Evolutionary conservation across 2,888 invertebrate species (phyloP).

Genomic region (Andricus curvator): DNA sequence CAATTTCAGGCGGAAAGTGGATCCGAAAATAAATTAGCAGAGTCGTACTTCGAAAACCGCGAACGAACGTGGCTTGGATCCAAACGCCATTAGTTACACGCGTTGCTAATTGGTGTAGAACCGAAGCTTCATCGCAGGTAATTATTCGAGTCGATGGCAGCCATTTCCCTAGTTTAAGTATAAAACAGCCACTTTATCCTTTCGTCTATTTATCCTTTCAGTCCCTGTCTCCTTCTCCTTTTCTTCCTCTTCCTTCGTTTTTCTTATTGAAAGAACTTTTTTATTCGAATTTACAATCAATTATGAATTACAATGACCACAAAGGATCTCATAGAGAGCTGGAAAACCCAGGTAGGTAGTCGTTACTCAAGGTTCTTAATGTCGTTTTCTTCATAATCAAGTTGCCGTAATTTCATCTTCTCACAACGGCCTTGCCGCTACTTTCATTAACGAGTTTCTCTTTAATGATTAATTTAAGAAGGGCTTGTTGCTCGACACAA

Average conservation of each 20-base stretch:
- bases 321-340: slow-evolving; percentile 18
- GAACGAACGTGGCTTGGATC: slow-evolving; percentile 64
- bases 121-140: slow-evolving; percentile 4
- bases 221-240: not conserved
- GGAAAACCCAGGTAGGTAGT: slow-evolving; percentile 1
- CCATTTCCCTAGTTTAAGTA: not conserved
- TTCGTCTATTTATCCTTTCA: not conserved
- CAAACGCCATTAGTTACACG: slow-evolving; percentile 68
- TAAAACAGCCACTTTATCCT: not conserved
- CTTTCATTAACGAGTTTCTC: slow-evolving; percentile 18
- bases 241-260: slow-evolving; percentile 10
- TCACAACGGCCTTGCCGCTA: not conserved
- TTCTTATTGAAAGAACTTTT: slow-evolving; percentile 31
- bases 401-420: slow-evolving; percentile 24
- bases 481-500: not conserved
- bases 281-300: slow-evolving; percentile 10
- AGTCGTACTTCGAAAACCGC: slow-evolving; percentile 64
- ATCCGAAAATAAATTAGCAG: slow-evolving; percentile 53
- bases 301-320: slow-evolving; percentile 11
- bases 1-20: slow-evolving; percentile 45
- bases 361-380: slow-evolving; percentile 11
- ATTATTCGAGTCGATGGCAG: not conserved
- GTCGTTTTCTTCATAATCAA: slow-evolving; percentile 24
- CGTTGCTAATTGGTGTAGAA: slow-evolving; percentile 51
- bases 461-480: slow-evolving; percentile 19